These are phyloP conservation scores for Vultur gryphus DNA, from an alignment of 2,797 vertebrate species.

Conservation along the genomic window DNA sequence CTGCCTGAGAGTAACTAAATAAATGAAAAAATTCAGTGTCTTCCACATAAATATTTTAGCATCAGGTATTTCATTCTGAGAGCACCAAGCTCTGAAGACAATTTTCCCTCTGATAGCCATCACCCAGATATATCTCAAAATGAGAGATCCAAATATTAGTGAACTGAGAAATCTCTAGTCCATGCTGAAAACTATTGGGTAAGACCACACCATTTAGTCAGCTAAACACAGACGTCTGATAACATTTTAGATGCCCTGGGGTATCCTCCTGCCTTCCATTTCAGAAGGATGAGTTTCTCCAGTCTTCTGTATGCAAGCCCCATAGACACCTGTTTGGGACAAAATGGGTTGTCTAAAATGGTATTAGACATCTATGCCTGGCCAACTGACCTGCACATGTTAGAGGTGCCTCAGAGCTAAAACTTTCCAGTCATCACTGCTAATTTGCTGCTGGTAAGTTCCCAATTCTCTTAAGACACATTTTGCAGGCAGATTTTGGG, in stretches of 20 bases:
- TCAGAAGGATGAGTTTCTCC: not conserved
- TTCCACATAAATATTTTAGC: not conserved
- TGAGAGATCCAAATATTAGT: not conserved
- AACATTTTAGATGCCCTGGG: not conserved
- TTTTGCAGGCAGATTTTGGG: not conserved
- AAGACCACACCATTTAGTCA: not conserved
- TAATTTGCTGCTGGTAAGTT: not conserved
- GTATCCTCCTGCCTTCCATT: not conserved
- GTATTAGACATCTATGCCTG: not conserved
- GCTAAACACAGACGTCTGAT: rapidly evolving
- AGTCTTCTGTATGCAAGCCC: not conserved
- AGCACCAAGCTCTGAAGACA: not conserved
- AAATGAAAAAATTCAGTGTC: not conserved
- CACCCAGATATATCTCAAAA: not conserved
- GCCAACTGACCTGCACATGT: not conserved
- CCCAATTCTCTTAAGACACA: not conserved
- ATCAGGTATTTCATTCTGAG: not conserved
- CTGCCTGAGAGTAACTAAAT: not conserved
- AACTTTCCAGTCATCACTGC: not conserved
- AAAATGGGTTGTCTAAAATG: not conserved
- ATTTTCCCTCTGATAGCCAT: not conserved
- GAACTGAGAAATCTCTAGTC: not conserved
- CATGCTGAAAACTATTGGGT: not conserved
- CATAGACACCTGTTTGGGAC: not conserved
- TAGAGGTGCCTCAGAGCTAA: not conserved